These are phyloP conservation scores for Hyaena hyaena DNA, from an alignment of 2,113 vertebrate genomes.

Conservation along the genomic window DNA sequence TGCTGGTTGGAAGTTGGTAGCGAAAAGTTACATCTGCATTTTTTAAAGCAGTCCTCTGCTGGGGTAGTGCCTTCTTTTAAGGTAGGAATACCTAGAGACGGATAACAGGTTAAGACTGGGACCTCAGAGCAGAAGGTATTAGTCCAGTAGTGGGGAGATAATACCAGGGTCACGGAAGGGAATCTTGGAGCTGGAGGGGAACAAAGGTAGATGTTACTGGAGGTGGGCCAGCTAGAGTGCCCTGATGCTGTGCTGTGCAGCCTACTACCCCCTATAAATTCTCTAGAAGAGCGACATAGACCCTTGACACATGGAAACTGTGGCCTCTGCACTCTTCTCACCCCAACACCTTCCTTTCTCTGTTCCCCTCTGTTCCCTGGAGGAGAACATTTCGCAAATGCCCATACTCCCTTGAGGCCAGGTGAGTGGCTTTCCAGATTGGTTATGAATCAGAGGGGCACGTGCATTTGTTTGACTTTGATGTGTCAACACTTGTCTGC, in stretches of 20 bases:
- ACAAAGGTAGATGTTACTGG: neutral
- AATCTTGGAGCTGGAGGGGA: neutral
- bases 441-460: constrained; percentile 37
- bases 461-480: constrained; percentile 48
- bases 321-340: neutral
- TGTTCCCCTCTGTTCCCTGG: neutral
- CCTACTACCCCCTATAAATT: neutral
- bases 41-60: neutral
- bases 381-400: neutral
- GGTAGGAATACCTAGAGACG: neutral
- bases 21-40: neutral
- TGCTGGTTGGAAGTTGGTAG: constrained; percentile 2
- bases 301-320: fast-evolving
- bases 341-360: neutral
- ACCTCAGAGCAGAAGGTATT: neutral
- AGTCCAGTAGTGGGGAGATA: neutral
- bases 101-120: neutral
- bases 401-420: neutral
- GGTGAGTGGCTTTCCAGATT: neutral
- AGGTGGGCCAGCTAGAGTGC: no score
- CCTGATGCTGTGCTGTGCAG: neutral
- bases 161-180: neutral
- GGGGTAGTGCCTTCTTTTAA: neutral
- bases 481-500: constrained; percentile 52
- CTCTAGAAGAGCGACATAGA: neutral